phyloP scores from a whole-genome alignment of 2,113 vertebrate genomes.

The Herpailurus yagouaroundi region DNA sequence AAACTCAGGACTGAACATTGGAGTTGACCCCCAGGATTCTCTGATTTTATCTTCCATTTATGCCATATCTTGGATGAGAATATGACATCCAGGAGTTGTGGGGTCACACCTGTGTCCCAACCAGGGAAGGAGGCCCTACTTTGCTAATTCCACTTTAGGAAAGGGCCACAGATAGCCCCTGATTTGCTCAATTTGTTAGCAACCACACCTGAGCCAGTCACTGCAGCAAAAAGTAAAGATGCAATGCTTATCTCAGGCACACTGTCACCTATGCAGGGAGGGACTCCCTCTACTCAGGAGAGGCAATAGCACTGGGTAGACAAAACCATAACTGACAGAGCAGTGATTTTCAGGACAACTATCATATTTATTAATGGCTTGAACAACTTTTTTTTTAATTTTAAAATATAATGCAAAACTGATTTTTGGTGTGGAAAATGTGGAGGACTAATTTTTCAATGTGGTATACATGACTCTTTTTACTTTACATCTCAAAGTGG shows the following conservation, averaged over 20 bases:
- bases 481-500: neutral
- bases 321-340: neutral
- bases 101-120: neutral
- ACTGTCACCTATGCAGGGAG: neutral
- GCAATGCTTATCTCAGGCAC: neutral
- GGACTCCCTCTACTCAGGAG: no score
- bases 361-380: constrained; percentile 6
- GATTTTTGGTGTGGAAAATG: neutral
- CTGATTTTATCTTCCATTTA: neutral
- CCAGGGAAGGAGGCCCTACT: neutral
- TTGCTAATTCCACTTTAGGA: neutral
- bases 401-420: neutral
- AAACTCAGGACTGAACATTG: neutral
- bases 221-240: neutral
- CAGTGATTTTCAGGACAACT: neutral
- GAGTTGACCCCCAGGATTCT: neutral
- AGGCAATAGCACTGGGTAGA: neutral
- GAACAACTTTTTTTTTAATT: neutral
- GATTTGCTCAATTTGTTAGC: neutral
- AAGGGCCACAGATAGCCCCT: neutral
- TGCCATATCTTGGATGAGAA: neutral
- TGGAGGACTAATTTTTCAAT: neutral
- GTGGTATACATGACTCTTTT: neutral
- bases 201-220: neutral
- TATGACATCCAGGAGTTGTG: no score